A percentile compares a stretch with the other conserved stretches of the same genome.
Conservation (phyloP, 2,113 vertebrate species). For the Nerophis lumbriciformis region DNA sequence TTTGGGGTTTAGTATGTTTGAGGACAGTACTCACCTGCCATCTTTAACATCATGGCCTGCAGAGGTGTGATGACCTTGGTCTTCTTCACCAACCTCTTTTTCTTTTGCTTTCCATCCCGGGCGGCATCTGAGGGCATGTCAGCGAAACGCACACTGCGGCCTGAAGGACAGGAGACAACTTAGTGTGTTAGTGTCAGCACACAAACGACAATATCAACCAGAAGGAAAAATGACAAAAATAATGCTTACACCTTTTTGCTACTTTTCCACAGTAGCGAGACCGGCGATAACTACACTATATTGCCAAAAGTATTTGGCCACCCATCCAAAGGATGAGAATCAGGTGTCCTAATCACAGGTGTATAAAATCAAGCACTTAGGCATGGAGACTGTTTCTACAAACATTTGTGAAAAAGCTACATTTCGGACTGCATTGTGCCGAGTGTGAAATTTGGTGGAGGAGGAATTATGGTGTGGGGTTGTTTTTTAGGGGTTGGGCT, state of each 20-base stretch:
- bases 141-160: slow-evolving; percentile 89
- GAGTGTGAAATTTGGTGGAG: too few species aligned
- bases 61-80: slow-evolving; percentile 92
- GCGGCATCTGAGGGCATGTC: slow-evolving; percentile 73
- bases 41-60: slow-evolving; percentile 98
- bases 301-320: too few species aligned
- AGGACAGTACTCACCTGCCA: slow-evolving; percentile 72
- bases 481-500: too few species aligned
- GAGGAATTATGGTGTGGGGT: too few species aligned
- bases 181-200: background rate
- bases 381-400: too few species aligned
- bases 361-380: too few species aligned
- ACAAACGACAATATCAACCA: background rate
- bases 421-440: too few species aligned
- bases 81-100: slow-evolving; percentile 86
- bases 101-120: slow-evolving; percentile 74
- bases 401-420: too few species aligned
- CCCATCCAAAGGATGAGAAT: too few species aligned
- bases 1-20: background rate
- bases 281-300: too few species aligned
- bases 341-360: too few species aligned
- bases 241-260: background rate
- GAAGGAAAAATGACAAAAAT: background rate
- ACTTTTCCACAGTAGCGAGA: background rate
- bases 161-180: slow-evolving; percentile 24